Evolutionary conservation across 1,140 invertebrate species (phyloP), one percentile per base, ranked within the genome.

Genomic region (Drosophila navojoa): DNA sequence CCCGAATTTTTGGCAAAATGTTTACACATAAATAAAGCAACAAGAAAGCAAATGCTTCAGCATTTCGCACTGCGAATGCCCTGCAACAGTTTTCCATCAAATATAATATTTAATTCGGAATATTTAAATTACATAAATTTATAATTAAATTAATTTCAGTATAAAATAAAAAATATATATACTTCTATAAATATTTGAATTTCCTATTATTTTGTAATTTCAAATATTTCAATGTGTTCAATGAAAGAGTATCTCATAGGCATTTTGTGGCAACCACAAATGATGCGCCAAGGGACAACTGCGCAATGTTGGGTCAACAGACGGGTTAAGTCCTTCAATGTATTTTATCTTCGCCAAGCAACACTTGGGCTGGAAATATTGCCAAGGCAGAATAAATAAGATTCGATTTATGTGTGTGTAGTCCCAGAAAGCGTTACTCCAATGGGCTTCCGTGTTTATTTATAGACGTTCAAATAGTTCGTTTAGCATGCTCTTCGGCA

Each of bases 1-100:
- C 84, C 84, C 84, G 79, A 89, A 89, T 89, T 89, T 86, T 80
- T 89, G 84, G 62, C 81, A 89, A 89, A 89, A 70, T 82, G 76
- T 76, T 71, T 76, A 79, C 79, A 82, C 81, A 86, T 86, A 86
- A 86, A 86, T 87, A 86, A 86, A 82, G 84, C 82, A 82, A 74
- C 71, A 86, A 81, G 71, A 77, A 49, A 11, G 25, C 47, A 50
- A 60, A 62, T 19, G 16, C 1, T 49, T 10, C 1, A 16, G 4
- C 7, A n/a, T 29, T 42, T 15, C 78, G 74, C 55, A 61, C 52
- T 38, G 9, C 6, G 25, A 76, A 86, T 81, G 60, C 81, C 16
- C 81, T 84, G 11, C 6, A 10, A 0, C 15, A 16, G 7, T 7
- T 22, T 22, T 22, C 6, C 27, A 29, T 29, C 5, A 29, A 6